phyloP scores from a whole-genome alignment of 1,140 invertebrate species.

The Trichoplusia ni region DNA sequence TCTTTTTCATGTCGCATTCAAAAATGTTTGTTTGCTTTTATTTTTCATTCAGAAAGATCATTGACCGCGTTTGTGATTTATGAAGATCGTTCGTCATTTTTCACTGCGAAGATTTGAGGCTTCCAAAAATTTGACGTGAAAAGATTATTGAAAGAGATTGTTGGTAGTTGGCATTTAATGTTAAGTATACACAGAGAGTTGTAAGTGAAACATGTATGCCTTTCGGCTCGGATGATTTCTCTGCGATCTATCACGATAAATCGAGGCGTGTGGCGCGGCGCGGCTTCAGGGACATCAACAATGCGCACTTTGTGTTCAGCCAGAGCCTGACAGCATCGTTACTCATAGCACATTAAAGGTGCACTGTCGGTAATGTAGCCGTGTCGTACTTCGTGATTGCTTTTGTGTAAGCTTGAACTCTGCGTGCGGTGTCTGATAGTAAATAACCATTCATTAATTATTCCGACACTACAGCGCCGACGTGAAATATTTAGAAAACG shows the following conservation, averaged over 20 bases:
- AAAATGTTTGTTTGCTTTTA: slow-evolving; percentile 17
- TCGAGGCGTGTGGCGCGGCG: not conserved
- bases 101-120: not conserved
- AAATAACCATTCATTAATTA: slow-evolving; percentile 56
- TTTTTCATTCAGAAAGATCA: slow-evolving; percentile 12
- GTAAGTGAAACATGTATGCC: no score
- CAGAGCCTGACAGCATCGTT: not conserved
- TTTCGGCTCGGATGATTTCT: no score
- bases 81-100: slow-evolving; percentile 11
- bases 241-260: not conserved
- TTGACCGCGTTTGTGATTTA: slow-evolving; percentile 25
- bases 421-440: slow-evolving; percentile 35
- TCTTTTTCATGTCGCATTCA: slow-evolving; percentile 14
- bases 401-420: not conserved
- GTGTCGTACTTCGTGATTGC: not conserved
- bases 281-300: not conserved
- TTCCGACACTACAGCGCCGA: slow-evolving; percentile 38
- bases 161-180: no score
- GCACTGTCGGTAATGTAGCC: not conserved
- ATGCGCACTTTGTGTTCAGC: not conserved
- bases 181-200: no score
- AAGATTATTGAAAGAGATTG: not conserved
- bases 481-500: slow-evolving; percentile 51
- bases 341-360: not conserved
- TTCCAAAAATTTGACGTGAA: not conserved